These are phyloP conservation scores for Drosophila grimshawi DNA, from an alignment of 1,140 invertebrate species.

Conservation along the genomic window DNA sequence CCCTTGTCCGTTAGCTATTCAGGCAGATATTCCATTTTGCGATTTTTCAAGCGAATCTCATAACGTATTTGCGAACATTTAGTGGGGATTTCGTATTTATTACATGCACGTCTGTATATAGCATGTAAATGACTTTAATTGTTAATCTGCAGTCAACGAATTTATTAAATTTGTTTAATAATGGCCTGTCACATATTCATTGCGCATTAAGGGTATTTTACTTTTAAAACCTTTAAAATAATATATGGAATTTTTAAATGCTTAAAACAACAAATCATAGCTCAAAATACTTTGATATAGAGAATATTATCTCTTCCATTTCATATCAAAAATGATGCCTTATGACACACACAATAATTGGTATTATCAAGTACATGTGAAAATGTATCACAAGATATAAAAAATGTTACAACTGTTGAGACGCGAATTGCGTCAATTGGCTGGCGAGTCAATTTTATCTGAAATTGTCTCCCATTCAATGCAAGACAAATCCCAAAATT, in stretches of 20 bases:
- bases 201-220: neutral
- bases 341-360: slow-evolving; percentile 5
- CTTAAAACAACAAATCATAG: neutral
- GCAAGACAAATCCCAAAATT: neutral
- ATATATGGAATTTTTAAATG: neutral
- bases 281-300: slow-evolving; percentile 12
- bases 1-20: slow-evolving; percentile 48
- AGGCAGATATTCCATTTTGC: slow-evolving; percentile 15
- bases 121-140: neutral
- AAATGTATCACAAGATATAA: slow-evolving; percentile 25
- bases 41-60: slow-evolving; percentile 58
- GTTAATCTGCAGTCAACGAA: neutral
- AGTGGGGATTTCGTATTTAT: slow-evolving; percentile 16
- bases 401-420: slow-evolving; percentile 25
- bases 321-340: slow-evolving; percentile 16
- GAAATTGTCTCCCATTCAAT: neutral
- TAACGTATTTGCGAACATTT: slow-evolving; percentile 27
- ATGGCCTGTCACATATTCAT: too few species aligned
- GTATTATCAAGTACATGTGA: slow-evolving; percentile 50
- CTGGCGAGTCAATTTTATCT: slow-evolving; percentile 15
- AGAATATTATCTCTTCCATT: slow-evolving; percentile 19
- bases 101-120: slow-evolving; percentile 6
- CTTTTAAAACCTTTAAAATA: neutral
- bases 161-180: too few species aligned
- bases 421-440: slow-evolving; percentile 51